These are phyloP conservation scores for Saxidomus purpurata DNA, from an alignment of 1,140 invertebrate genomes.

Conservation along the genomic window DNA sequence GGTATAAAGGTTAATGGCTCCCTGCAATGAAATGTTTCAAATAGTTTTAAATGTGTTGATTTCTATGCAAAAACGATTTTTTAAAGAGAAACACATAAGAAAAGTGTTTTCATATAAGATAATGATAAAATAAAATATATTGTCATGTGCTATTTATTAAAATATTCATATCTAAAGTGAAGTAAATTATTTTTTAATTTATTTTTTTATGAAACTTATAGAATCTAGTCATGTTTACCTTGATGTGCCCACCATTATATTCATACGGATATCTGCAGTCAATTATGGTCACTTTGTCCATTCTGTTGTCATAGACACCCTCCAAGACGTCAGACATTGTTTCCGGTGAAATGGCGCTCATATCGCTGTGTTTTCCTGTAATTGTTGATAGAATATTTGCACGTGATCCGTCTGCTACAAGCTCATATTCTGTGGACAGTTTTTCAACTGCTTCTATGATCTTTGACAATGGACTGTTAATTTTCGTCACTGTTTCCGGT, in stretches of 20 bases:
- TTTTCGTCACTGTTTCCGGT: background rate
- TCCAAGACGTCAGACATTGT: conserved; percentile 24
- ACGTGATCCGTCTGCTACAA: conserved; percentile 13
- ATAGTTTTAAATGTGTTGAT: no score
- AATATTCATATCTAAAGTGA: background rate
- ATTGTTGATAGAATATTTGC: conserved; percentile 31
- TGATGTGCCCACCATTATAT: conserved; percentile 97
- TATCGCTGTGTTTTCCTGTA: conserved; percentile 36
- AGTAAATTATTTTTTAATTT: no score
- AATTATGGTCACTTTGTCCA: conserved; percentile 31
- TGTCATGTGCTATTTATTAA: no score
- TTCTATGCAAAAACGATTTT: no score
- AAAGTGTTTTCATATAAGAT: no score
- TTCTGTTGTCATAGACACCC: background rate
- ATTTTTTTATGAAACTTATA: no score
- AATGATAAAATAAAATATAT: no score
- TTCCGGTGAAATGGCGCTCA: conserved; percentile 36
- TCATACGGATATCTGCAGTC: conserved; percentile 96
- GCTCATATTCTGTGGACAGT: background rate
- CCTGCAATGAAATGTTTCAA: conserved; percentile 42
- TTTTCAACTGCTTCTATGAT: conserved; percentile 33
- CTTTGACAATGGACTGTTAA: background rate
- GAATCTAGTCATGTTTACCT: no score
- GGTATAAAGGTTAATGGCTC: conserved; percentile 64
- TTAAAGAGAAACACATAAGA: no score